These are phyloP conservation scores for Trypoxylon attenuatum DNA, from an alignment of 2,888 invertebrate species.

Conservation along the genomic window DNA sequence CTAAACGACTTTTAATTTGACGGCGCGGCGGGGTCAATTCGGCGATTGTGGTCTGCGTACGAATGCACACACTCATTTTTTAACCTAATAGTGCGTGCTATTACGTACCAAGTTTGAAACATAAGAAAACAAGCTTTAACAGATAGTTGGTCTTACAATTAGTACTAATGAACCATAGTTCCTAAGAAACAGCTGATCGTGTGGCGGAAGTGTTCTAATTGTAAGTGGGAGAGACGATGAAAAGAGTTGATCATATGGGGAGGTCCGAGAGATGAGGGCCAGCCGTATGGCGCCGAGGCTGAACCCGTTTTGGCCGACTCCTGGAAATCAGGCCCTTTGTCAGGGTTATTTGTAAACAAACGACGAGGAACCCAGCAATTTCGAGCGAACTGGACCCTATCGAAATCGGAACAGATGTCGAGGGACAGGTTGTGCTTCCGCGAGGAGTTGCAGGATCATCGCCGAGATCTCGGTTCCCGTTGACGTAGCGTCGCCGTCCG, in stretches of 20 bases:
- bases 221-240: too few relatives aligned
- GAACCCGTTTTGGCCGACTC: constrained; percentile 15
- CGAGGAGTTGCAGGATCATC: constrained; percentile 22
- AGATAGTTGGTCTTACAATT: too few relatives aligned
- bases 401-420: constrained; percentile 47
- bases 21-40: constrained; percentile 22
- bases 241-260: too few relatives aligned
- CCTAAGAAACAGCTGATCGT: neutral
- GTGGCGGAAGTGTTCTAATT: too few relatives aligned
- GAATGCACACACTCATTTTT: constrained; percentile 11
- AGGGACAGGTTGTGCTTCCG: constrained; percentile 43
- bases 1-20: constrained; percentile 41
- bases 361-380: constrained; percentile 22
- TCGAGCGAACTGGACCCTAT: constrained; percentile 11
- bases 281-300: constrained; percentile 35
- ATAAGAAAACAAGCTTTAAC: too few relatives aligned
- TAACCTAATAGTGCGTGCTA: too few relatives aligned
- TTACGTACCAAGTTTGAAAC: too few relatives aligned
- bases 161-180: too few relatives aligned
- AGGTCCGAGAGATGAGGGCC: too few relatives aligned
- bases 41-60: constrained; percentile 5
- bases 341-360: constrained; percentile 48
- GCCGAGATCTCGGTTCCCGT: constrained; percentile 8
- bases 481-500: constrained; percentile 46
- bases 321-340: constrained; percentile 42